phyloP scores from a whole-genome alignment of 2,888 invertebrate genomes.

The Cosmia trapezina region DNA sequence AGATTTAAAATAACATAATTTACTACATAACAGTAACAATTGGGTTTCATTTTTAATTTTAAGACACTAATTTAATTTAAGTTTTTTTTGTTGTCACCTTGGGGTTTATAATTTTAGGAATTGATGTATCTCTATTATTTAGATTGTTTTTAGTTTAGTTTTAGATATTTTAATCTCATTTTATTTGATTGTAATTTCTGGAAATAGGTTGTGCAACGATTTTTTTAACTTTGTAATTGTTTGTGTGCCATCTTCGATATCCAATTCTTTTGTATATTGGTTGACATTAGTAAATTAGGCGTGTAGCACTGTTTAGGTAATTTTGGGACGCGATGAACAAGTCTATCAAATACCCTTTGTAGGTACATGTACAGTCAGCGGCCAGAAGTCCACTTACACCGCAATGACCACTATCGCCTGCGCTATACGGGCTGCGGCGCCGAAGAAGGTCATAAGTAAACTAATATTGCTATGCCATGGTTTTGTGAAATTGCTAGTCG shows the following conservation, averaged over 20 bases:
- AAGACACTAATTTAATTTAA: conserved; percentile 56
- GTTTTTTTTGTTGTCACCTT: conserved; percentile 59
- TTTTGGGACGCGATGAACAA: background rate
- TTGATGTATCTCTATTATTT: conserved; percentile 64
- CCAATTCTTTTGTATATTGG: conserved; percentile 30
- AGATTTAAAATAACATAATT: conserved; percentile 35
- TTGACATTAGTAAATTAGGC: conserved; percentile 37
- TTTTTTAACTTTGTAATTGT: conserved; percentile 59
- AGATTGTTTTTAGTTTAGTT: conserved; percentile 56
- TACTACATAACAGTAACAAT: conserved; percentile 29
- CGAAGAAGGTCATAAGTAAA: too few species aligned
- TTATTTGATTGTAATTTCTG: conserved; percentile 57
- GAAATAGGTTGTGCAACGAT: conserved; percentile 83
- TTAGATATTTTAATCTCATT: conserved; percentile 66
- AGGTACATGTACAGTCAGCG: too few species aligned
- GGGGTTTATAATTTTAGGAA: conserved; percentile 63
- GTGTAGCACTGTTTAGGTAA: background rate
- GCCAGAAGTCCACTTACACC: too few species aligned
- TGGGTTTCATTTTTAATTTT: conserved; percentile 51
- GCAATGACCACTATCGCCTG: too few species aligned
- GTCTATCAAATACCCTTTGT: background rate
- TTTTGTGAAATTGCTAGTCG: too few species aligned
- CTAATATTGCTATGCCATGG: too few species aligned
- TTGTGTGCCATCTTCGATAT: conserved; percentile 67
- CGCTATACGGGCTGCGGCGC: too few species aligned